Base-by-base conservation (phyloP, 2,113 vertebrate species). In the Pipa parva region DNA sequence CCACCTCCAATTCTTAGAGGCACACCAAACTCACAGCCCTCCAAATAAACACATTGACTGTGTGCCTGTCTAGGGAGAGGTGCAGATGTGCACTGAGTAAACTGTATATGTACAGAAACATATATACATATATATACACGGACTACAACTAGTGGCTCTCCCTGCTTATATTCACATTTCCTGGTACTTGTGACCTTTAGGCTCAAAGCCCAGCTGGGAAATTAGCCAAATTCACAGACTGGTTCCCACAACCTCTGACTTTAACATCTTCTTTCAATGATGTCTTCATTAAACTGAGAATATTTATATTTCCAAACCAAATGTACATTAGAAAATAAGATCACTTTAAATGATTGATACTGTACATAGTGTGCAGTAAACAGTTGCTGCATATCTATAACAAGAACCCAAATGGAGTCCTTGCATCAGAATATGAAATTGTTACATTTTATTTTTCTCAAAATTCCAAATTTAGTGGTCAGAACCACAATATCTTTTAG, bases 161-260 rank as follows among this genome's bases (percentile, higher is more conserved):
- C 25, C 29, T 51, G 64, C 56, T 68, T 59, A 59, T 20, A 66
- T 57, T 37, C 17, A 22, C 46, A 52, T 42, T 68, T 68, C 65
- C 65, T 68, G 65, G 45, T 58, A 28, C 56, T 20, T 25, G 24
- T 60, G 65, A 68, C 65, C 65, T 51, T 56, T 68, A 22, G 21
- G 25, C 42, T 63, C 46, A 31, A 9, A 63, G 55, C 42, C 46
- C 21, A 39, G 28, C 64, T 68, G 64, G 64, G 56, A 68, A 68
- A 56, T 25, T 37, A n/a, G 29, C 64, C 64, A 59, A 51, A 67
- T 9, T 5, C 31, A 26, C 24, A 18, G 20, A 18, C 54, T 13
- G 28, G 42, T 67, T 67, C 63, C 63, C 63, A 67, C 63, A 58
- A 27, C 42, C 42, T 20, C 39, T 9, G 6, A 9, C 6, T 58